Percentiles rank a stretch among this genome's conserved stretches.
Evolutionary conservation across 2,797 vertebrate species (phyloP).

Genomic region (Brotogeris chrysoptera): DNA sequence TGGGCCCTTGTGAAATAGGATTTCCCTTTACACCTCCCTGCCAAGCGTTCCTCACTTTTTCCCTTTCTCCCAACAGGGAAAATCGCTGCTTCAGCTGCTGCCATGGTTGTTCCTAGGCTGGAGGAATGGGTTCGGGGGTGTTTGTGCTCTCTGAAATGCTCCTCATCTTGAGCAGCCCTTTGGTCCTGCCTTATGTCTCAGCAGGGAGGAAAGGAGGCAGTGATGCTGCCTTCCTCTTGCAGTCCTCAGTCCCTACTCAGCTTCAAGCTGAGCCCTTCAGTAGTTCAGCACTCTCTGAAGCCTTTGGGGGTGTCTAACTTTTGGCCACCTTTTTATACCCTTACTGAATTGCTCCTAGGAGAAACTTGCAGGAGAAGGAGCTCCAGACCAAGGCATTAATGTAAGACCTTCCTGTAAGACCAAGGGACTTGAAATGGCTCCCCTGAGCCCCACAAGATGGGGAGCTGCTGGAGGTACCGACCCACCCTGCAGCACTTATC

Average conservation of each 20-base stretch:
- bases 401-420: neutral
- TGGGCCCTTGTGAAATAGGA: neutral
- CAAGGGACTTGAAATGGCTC: neutral
- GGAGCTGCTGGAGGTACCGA: neutral
- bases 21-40: conserved; percentile 17
- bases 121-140: neutral
- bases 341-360: neutral
- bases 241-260: neutral
- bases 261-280: neutral
- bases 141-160: neutral
- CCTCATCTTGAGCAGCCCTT: neutral
- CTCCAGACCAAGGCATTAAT: neutral
- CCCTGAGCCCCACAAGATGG: neutral
- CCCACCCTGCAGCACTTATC: neutral
- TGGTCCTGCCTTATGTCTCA: neutral
- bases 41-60: neutral
- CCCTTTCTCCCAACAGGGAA: neutral
- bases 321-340: neutral
- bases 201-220: rapidly evolving
- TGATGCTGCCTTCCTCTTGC: neutral
- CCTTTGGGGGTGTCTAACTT: neutral
- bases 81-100: neutral
- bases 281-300: neutral
- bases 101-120: neutral
- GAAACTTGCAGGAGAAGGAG: neutral